Evolutionary conservation across 2,888 invertebrate genomes (phyloP).

Genomic region (Leptopilina drosophilae): DNA sequence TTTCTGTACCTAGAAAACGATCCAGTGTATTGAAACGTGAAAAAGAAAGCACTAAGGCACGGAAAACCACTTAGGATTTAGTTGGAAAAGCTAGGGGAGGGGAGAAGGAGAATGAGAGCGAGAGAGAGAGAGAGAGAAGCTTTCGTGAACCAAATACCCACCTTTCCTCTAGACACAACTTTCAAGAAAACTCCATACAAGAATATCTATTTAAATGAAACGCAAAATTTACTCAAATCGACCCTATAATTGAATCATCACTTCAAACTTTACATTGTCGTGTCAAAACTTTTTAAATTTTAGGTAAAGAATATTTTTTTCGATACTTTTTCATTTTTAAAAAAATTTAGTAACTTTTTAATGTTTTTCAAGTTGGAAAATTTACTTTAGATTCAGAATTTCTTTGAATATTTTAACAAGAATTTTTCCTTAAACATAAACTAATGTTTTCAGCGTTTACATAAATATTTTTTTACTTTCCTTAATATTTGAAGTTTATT

Average conservation of each 20-base stretch:
- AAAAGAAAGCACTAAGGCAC: slow-evolving; percentile 50
- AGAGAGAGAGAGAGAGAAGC: background rate
- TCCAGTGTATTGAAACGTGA: slow-evolving; percentile 48
- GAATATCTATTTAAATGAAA: slow-evolving; percentile 5
- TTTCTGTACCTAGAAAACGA: slow-evolving; percentile 48
- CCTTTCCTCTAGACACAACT: background rate
- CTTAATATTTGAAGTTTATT: no score
- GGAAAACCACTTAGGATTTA: slow-evolving; percentile 36
- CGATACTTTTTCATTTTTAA: no score
- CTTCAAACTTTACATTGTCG: background rate
- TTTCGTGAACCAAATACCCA: background rate
- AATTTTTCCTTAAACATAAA: no score
- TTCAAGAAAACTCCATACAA: background rate
- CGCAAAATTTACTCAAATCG: background rate
- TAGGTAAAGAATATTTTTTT: no score
- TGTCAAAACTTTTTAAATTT: no score
- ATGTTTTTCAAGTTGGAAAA: no score
- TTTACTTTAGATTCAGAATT: no score
- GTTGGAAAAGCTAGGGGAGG: background rate
- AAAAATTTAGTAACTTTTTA: background rate
- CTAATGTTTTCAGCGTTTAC: no score
- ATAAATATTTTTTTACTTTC: no score
- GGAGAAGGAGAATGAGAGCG: no score
- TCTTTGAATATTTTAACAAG: no score
- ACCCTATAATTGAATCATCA: background rate